Evolutionary conservation across 1,140 invertebrate species (phyloP), one percentile per base, ranked within the genome.

Genomic region (Polypedilum pembai): DNA sequence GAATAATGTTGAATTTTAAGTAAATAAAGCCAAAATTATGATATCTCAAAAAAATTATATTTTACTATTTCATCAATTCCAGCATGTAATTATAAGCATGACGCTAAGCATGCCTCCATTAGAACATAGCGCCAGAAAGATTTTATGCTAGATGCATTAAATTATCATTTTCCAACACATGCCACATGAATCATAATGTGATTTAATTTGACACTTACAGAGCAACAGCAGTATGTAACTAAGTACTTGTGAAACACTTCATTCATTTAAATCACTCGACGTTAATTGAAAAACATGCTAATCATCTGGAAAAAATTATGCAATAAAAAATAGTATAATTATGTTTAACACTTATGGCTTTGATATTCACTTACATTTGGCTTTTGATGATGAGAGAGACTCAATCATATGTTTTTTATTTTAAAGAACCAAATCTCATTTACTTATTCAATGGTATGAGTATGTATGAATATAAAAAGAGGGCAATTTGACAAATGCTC

Each of bases 251-350:
- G 45, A 56, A 56, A 56, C 45, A 56, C 45, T 56, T 56, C 45
- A 56, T 56, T 56, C 45, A 56, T 56, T 56, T 56, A 56, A 56
- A 56, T 56, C 45, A 56, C 45, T 56, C 45, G n/a, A 15, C 4
- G 12, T 15, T 56, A 56, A 56, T 56, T 56, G 45, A 56, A 56
- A 56, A 56, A 56, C 45, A 56, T 56, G 45, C 45, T 56, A 56
- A 56, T 56, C 45, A 56, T 56, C 45, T 56, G 45, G 45, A 56
- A 56, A 56, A 56, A 15, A 56, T 56, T 56, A 56, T n/a, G 45
- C 45, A 56, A 56, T 56, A 56, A 56, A 56, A 56, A 56, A 56
- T 56, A 56, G 45, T 56, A 15, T 56, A 56, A 56, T 56, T 56
- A 56, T 56, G 45, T n/a, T 56, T 56, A 56, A 56, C 45, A 56